phyloP scores from a whole-genome alignment of 2,888 invertebrate species.

The Scaptomyza caliginosa region DNA sequence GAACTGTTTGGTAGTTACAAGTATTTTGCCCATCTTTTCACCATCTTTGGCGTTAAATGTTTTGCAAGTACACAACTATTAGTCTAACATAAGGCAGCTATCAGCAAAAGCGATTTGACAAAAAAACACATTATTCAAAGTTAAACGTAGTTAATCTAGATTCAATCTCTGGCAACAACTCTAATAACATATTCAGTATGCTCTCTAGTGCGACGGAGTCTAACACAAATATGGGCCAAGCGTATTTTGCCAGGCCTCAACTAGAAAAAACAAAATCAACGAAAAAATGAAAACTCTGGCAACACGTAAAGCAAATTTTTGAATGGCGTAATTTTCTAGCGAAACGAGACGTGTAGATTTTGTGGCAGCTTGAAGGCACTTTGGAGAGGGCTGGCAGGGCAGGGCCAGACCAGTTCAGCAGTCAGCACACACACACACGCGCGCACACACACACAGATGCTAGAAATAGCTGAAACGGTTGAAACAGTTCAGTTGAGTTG shows the following conservation, averaged over 20 bases:
- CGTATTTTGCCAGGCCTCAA: constrained; percentile 40
- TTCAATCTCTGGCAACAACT: constrained; percentile 1
- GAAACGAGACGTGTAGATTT: constrained; percentile 55
- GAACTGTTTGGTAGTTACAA: constrained; percentile 1
- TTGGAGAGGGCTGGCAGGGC: background rate
- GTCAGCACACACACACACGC: constrained; percentile 1
- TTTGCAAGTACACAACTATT: background rate
- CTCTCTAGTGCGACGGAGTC: constrained; percentile 17
- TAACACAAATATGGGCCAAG: constrained; percentile 51
- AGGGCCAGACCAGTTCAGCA: constrained; percentile 6
- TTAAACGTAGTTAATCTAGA: constrained; percentile 1
- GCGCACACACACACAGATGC: constrained; percentile 21
- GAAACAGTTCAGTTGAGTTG: constrained; percentile 21
- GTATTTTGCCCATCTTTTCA: too few relatives aligned
- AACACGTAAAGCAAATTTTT: constrained; percentile 70
- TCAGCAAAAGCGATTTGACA: background rate
- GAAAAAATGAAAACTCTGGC: constrained; percentile 37
- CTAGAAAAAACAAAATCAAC: constrained; percentile 29
- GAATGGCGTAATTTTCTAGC: constrained; percentile 68
- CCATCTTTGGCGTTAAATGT: background rate
- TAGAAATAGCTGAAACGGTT: constrained; percentile 47
- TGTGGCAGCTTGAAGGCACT: background rate
- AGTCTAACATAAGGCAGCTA: background rate
- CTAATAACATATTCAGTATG: constrained; percentile 10
- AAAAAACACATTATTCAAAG: background rate